Evolutionary conservation across 2,113 vertebrate genomes (phyloP).

Genomic region (Acrocephalus arundinaceus): DNA sequence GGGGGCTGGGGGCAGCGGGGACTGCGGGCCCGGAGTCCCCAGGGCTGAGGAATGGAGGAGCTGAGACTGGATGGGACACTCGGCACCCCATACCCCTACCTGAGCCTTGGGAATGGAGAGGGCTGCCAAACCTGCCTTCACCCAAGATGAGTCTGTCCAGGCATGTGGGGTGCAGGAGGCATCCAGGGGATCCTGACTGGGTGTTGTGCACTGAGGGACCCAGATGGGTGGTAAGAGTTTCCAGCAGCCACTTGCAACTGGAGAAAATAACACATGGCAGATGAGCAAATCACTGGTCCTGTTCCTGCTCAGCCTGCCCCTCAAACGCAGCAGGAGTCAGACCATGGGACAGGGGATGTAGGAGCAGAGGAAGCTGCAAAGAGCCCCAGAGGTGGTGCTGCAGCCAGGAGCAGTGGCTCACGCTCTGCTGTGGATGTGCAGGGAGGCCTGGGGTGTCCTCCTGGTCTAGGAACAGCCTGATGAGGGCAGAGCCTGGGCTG

Average conservation of each 20-base stretch:
- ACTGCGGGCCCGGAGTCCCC: fast-evolving
- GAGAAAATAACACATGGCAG: neutral
- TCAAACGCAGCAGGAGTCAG: neutral
- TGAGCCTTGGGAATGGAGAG: neutral
- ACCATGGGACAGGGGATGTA: neutral
- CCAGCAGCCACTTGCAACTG: neutral
- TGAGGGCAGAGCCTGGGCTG: neutral
- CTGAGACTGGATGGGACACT: neutral
- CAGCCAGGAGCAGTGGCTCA: neutral
- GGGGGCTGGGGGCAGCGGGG: neutral
- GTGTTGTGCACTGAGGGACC: neutral
- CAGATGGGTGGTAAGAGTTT: neutral
- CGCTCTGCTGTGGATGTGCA: fast-evolving
- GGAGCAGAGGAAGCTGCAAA: neutral
- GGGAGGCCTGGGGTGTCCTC: neutral
- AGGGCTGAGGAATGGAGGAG: too few relatives aligned
- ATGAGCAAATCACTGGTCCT: neutral
- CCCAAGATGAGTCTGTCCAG: neutral
- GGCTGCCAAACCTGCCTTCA: neutral
- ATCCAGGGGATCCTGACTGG: neutral
- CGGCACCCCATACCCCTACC: neutral
- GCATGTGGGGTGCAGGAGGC: neutral
- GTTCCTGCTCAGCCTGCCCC: neutral
- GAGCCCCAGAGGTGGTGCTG: neutral
- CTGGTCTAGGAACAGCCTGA: neutral